Conservation (phyloP, 2,888 invertebrate genomes). For the Cephus rjabovi region DNA sequence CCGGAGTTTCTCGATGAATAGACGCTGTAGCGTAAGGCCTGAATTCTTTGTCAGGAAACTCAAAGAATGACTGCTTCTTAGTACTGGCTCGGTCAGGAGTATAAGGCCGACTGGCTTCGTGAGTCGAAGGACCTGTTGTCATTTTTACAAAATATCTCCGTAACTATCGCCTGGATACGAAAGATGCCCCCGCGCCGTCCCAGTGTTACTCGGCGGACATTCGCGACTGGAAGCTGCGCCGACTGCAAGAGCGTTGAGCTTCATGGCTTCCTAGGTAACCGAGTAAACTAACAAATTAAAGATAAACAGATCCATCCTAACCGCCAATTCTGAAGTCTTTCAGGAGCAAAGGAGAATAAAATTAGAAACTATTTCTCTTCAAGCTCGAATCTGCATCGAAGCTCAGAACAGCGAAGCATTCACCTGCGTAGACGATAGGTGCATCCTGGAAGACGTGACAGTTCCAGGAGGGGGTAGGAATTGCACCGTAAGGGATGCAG, state of each 20-base stretch:
- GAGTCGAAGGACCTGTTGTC: conserved; percentile 50
- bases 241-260: no score
- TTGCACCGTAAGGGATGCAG: no score
- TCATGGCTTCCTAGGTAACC: no score
- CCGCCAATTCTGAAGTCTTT: no score
- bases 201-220: no score
- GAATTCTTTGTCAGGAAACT: conserved; percentile 49
- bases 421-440: conserved; percentile 44
- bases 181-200: no score
- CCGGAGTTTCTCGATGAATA: conserved; percentile 43
- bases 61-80: conserved; percentile 60
- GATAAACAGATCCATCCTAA: no score
- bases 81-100: conserved; percentile 42
- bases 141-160: conserved; percentile 46
- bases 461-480: no score
- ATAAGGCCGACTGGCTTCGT: conserved; percentile 27
- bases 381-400: conserved; percentile 42
- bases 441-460: no score
- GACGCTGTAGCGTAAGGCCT: conserved; percentile 36
- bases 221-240: no score
- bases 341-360: neutral
- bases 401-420: conserved; percentile 28
- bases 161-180: neutral
- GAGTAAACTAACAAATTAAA: no score
- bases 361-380: conserved; percentile 14